Evolutionary conservation across 2,113 vertebrate species (phyloP).

Genomic region (Leucosticte australis): DNA sequence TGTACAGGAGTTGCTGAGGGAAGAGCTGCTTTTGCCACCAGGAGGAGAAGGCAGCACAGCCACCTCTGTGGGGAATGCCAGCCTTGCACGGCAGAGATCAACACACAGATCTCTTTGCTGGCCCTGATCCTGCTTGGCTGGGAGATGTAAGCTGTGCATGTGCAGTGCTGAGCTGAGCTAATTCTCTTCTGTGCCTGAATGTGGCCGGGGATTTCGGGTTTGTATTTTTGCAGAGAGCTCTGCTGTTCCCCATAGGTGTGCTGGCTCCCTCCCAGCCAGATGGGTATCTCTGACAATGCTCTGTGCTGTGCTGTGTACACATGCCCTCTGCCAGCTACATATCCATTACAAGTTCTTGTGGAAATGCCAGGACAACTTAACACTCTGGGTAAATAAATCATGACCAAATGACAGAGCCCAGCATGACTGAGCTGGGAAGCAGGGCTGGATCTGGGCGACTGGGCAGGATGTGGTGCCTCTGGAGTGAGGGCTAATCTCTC

Average conservation of each 20-base stretch:
- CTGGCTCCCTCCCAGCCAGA: slow-evolving; percentile 22
- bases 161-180: background rate
- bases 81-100: background rate
- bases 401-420: background rate
- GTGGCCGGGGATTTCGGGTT: background rate
- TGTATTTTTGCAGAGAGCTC: background rate
- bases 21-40: background rate
- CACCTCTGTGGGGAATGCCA: background rate
- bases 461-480: background rate
- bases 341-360: slow-evolving; percentile 64
- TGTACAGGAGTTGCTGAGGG: background rate
- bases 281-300: background rate
- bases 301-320: background rate
- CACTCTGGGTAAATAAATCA: slow-evolving; percentile 44
- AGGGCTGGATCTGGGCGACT: background rate
- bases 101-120: background rate
- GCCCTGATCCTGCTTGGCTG: background rate
- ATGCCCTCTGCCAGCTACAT: slow-evolving; percentile 55
- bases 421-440: background rate
- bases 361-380: slow-evolving; percentile 9
- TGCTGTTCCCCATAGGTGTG: background rate
- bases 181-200: background rate
- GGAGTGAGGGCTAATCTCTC: background rate
- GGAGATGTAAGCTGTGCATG: background rate
- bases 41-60: background rate